Evolutionary conservation across 2,113 vertebrate genomes (phyloP), one percentile per base, ranked within the genome.

Genomic region (Pampusana beccarii): DNA sequence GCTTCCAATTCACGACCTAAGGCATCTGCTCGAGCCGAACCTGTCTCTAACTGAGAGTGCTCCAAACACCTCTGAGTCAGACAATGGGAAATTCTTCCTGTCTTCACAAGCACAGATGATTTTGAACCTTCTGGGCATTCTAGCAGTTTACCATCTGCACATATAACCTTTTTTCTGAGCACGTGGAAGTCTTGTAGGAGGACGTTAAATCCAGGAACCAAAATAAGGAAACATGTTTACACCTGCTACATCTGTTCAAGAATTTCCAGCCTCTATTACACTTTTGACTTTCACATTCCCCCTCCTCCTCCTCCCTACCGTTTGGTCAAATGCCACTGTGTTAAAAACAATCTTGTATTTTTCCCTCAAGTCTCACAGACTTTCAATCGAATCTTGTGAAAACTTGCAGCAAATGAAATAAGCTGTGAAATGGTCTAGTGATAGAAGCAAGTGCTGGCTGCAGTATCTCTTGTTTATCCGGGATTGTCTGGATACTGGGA

Each of bases 61-160:
- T 97, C 96, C 88, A 96, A 97, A 98, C 98, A 98, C 98, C 98
- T 98, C 98, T 97, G 97, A 98, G 96, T 97, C 96, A 97, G 93
- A 97, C 12, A 73, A 90, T 33, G 38, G 92, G 92, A 97, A 96
- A 96, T 92, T 97, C 96, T 97, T 92, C 91, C 95, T 78, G 60
- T 97, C 96, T 97, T 97, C 95, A 87, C 80, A 95, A 97, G 96
- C 94, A 74, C 94, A 97, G 97, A 98, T 97, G 97, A 98, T 96
- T 97, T 96, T 94, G 97, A 98, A 98, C 97, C 98, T 98, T 98
- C 95, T 98, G 98, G 98, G 98, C 97, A 98, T 98, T 97, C 97
- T 89, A 93, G 92, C 97, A 97, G 96, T 98, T 98, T 98, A 96
- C 98, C 98, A 98, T 98, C 98, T 98, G 98, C 94, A 98, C 97